These are phyloP conservation scores for Anastatus disparis DNA, from an alignment of 1,140 invertebrate species.

Conservation along the genomic window DNA sequence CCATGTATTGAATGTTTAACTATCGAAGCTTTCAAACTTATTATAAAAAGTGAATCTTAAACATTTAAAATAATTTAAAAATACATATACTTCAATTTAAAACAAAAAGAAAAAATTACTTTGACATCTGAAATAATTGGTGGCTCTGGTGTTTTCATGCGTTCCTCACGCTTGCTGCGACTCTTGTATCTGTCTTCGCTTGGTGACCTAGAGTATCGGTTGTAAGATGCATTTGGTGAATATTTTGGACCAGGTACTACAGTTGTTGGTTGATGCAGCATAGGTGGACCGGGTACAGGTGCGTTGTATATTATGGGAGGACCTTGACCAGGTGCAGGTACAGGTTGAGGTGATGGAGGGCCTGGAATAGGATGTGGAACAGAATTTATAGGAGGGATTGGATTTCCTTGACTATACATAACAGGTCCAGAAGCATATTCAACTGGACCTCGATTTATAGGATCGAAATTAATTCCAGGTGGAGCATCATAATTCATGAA, in stretches of 20 bases:
- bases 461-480: conserved; percentile 56
- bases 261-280: background rate
- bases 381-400: conserved; percentile 12
- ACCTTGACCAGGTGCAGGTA: conserved; percentile 48
- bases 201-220: background rate
- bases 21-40: too few relatives aligned
- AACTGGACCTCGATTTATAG: conserved; percentile 29
- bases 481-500: conserved; percentile 33
- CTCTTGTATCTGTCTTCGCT: conserved; percentile 11
- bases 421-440: conserved; percentile 53
- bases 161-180: conserved; percentile 46
- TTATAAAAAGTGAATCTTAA: too few relatives aligned
- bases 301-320: background rate
- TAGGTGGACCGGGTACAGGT: background rate
- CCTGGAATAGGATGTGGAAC: conserved; percentile 1
- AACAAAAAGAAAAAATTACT: conserved; percentile 55
- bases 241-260: conserved; percentile 12
- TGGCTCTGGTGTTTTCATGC: conserved; percentile 64
- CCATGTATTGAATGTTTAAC: too few relatives aligned
- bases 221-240: conserved; percentile 2
- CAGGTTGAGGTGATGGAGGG: conserved; percentile 57
- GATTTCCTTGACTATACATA: conserved; percentile 53
- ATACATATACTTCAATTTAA: too few relatives aligned
- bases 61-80: too few relatives aligned
- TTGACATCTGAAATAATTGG: conserved; percentile 63